These are phyloP conservation scores for Oligia latruncula DNA, from an alignment of 2,888 invertebrate species.

Conservation along the genomic window DNA sequence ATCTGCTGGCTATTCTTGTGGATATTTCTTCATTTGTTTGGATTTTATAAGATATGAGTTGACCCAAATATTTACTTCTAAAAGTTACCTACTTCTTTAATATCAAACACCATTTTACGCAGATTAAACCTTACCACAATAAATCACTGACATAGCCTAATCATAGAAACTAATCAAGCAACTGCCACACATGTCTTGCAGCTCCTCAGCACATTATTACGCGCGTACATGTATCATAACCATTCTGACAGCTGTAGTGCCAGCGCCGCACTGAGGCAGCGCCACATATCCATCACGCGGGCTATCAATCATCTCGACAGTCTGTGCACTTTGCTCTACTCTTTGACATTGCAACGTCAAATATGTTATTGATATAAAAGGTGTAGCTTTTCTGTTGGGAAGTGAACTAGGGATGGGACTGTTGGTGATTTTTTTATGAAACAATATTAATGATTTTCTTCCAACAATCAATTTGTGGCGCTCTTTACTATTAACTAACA, in stretches of 20 bases:
- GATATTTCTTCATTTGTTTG: neutral
- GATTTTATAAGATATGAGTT: neutral
- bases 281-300: conserved; percentile 63
- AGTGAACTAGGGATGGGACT: neutral
- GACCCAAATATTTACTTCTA: neutral
- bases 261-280: conserved; percentile 36
- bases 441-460: neutral
- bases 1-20: neutral
- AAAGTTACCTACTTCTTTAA: neutral
- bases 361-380: conserved; percentile 36
- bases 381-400: conserved; percentile 22
- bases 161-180: conserved; percentile 53
- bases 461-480: neutral
- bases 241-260: conserved; percentile 49
- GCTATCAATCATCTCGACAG: conserved; percentile 68
- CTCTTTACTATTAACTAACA: neutral
- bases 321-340: conserved; percentile 67
- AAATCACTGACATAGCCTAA: conserved; percentile 30
- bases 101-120: neutral
- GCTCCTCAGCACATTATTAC: conserved; percentile 20
- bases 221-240: conserved; percentile 58
- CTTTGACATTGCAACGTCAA: conserved; percentile 55
- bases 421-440: neutral
- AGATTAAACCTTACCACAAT: conserved; percentile 1
- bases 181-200: conserved; percentile 42